A percentile compares a stretch with the other conserved stretches of the same genome.
These are phyloP conservation scores for Schizaphis graminum DNA, from an alignment of 2,888 invertebrate genomes.

Conservation along the genomic window DNA sequence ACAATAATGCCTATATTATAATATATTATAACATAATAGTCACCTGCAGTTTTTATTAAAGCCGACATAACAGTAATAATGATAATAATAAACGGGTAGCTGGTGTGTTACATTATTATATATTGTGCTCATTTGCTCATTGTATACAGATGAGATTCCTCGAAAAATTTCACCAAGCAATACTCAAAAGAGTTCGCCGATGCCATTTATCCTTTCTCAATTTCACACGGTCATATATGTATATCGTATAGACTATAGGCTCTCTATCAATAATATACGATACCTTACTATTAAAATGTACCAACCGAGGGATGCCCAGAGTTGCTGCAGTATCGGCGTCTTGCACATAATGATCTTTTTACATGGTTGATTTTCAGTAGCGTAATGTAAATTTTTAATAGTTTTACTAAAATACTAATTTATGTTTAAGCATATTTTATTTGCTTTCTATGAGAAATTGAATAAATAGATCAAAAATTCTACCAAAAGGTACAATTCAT, in stretches of 20 bases:
- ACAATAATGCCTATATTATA: neutral
- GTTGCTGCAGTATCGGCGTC: neutral
- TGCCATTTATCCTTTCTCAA: slow-evolving; percentile 41
- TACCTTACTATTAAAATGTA: neutral
- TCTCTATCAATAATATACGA: neutral
- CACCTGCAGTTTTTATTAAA: neutral
- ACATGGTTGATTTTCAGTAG: neutral
- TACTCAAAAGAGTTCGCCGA: slow-evolving; percentile 26
- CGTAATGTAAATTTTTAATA: neutral
- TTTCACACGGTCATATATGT: slow-evolving; percentile 20
- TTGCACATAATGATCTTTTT: neutral
- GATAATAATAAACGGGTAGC: neutral
- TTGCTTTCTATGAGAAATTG: no score
- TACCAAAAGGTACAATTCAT: no score
- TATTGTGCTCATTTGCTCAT: neutral
- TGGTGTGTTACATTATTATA: neutral
- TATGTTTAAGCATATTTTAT: neutral
- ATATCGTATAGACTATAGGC: neutral
- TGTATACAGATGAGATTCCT: neutral
- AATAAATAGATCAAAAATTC: no score
- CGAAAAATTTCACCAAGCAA: neutral
- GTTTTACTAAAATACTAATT: neutral
- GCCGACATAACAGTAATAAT: slow-evolving; percentile 26
- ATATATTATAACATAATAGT: neutral
- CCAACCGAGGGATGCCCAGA: neutral